Evolutionary conservation across 1,140 invertebrate species (phyloP).

Genomic region (Rhagoletis pomonella): DNA sequence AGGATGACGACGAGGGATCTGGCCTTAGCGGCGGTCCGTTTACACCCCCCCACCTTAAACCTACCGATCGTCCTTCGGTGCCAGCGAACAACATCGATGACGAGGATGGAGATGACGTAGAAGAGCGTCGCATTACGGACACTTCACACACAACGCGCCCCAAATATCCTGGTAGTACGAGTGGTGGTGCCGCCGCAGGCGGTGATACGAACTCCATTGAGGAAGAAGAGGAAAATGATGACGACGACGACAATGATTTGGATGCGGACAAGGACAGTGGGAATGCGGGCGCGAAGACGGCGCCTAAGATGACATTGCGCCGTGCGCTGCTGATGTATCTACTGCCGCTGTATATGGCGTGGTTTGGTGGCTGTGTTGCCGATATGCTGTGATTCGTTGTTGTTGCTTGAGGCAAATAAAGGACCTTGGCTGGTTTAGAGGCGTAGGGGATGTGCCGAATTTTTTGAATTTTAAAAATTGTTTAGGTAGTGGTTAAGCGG

Average conservation of each 20-base stretch:
- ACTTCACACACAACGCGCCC: slow-evolving; percentile 64
- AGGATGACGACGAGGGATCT: slow-evolving; percentile 76
- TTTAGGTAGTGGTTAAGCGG: background rate
- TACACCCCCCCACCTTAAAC: slow-evolving; percentile 67
- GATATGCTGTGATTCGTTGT: slow-evolving; percentile 83
- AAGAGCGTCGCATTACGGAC: slow-evolving; percentile 58
- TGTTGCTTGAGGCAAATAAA: slow-evolving; percentile 24
- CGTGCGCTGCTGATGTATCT: slow-evolving; percentile 84
- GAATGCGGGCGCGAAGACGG: slow-evolving; percentile 60
- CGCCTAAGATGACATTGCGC: slow-evolving; percentile 77
- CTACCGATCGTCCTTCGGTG: slow-evolving; percentile 63
- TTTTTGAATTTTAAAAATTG: background rate
- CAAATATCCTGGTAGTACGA: slow-evolving; percentile 59
- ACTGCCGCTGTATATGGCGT: slow-evolving; percentile 86
- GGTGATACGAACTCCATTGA: slow-evolving; percentile 63
- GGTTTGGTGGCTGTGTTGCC: slow-evolving; percentile 87
- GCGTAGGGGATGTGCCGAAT: background rate
- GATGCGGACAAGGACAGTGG: slow-evolving; percentile 55
- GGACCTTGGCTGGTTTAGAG: background rate
- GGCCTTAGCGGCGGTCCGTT: slow-evolving; percentile 71
- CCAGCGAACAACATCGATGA: slow-evolving; percentile 63
- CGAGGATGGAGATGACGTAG: slow-evolving; percentile 65
- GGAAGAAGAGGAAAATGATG: slow-evolving; percentile 55
- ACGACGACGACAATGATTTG: slow-evolving; percentile 55
- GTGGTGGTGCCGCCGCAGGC: slow-evolving; percentile 57